Evolutionary conservation across 1,140 invertebrate species (phyloP), one percentile per base, ranked within the genome.

Genomic region (Lamellibrachia luymesi): DNA sequence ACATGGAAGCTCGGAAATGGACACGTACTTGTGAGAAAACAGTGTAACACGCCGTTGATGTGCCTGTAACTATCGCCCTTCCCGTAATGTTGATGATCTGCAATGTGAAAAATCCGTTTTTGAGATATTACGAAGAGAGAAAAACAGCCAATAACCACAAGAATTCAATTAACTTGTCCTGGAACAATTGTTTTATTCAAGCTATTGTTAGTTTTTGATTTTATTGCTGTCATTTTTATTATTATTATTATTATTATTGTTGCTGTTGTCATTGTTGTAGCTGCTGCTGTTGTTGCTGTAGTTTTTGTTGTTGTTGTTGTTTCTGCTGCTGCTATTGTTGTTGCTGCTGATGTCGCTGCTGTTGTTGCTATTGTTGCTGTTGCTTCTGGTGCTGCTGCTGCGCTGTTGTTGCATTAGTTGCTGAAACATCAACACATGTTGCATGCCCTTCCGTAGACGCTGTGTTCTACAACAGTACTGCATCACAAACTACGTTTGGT

Each of bases 81-180:
- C 91, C 91, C 91, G 51, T 8, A 50, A 91, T 51, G 91, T 91
- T 91, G 91, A 91, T 91, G 49, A 91, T 50, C 91, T 91, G 22
- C 13, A 80, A 80, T 80, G 64, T 4, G 25, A 22, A 17, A 8
- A 80, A 80, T 2, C 17, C 7, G 17, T 80, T 80, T 80, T 80
- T 38, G 17, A 22, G 64, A 80, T 38, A 38, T 38, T 38, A 38
- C 38, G 25, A 38, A 38, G 17, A 22, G 25, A 17, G 64, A 80
- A 7, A 56, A 56, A 56, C 52, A 56, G 13, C 52, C 6, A 56
- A 56, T 56, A 56, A 13, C 13, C 52, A 56, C 13, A 13, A 56
- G 6, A 13, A 1, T 56, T 56, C 13, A 80, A 22, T 10, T 10
- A 22, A 17, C 64, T 80, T 80, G 7, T 22, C 25, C 64, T 80